Evolutionary conservation across 2,113 vertebrate species (phyloP), one percentile per base, ranked within the genome.

Genomic region (Lepisosteus oculatus): DNA sequence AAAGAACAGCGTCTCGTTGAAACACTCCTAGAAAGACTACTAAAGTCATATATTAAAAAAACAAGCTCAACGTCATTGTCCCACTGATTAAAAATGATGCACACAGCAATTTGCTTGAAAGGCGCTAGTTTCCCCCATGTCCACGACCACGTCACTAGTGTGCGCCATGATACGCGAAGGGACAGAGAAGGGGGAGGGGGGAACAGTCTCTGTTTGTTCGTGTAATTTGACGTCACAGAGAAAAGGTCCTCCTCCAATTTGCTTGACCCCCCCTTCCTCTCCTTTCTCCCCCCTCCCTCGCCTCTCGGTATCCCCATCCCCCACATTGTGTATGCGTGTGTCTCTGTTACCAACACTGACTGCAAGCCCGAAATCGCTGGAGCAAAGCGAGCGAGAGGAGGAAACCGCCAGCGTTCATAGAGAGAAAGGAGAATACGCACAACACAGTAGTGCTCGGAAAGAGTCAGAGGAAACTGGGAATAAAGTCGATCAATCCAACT

Each of bases 301-400:
- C 63, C 69, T 67, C 68, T 45, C 62, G 69, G 65, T 74, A 69
- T 67, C 69, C 78, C 77, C 75, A 72, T 76, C 64, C 78, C 72
- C 78, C 75, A 68, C 56, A 54, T 65, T 6, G 55, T 55, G 62
- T 67, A 29, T 73, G 71, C 61, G 66, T 59, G 65, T 62, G 44
- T 51, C 67, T 68, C 54, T 69, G 68, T 67, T 70, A 61, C 64
- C 67, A 57, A 62, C 74, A 68, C 72, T 51, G 69, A 69, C 68
- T 66, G 67, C 75, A 66, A 73, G 69, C 77, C 69, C 69, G 71
- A 69, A 79, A 73, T 73, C 74, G 72, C 68, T 64, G 72, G 71
- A 72, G 72, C 73, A 74, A 67, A 74, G 76, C 71, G 66, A 79
- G 68, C 75, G 67, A 70, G 75, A 77, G 74, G 65, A 71, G 75